Base-by-base conservation (phyloP, 2,113 vertebrate genomes). In the Isichthys henryi region DNA sequence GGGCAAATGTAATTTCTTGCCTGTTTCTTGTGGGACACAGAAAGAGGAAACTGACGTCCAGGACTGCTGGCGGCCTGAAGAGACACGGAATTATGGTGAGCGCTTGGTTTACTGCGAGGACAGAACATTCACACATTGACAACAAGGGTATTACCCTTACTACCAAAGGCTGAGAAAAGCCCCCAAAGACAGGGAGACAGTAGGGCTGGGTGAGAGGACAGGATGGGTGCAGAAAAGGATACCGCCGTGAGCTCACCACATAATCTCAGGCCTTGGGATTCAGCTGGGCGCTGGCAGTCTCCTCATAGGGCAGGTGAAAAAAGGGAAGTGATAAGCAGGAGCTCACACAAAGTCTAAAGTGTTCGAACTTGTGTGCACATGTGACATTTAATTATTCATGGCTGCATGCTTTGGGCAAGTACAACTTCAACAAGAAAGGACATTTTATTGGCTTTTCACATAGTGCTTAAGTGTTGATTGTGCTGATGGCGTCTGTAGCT, bases 41-140 rank as follows among this genome's bases (percentile, higher is more conserved):
- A 96, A 94, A 80, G 96, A 58, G 13, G 96, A 95, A 93, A 97
- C 92, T 88, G 97, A 97, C 77, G 97, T 95, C 97, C 97, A 97
- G 90, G 97, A 96, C 91, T 95, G 95, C 92, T 96, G 95, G 86
- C 90, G 94, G 92, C 96, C 97, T 97, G 94, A 92, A 94, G n/a
- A 46, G 53, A 45, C 39, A 6, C 23, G 13, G 92, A 84, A 88
- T 45, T 80, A 88, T 58, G 88, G 13, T 80, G 27, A 91, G 83
- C 10, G 23, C n/a, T 86, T 31, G 80, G 43, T 11, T 45, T 23
- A 45, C 39, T 8, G 39, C 5, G 1, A 84, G 21, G 43, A 84
- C 80, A 19, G 11, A 8, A 48, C 35, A 77, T 21, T 48, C 85
- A 87, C 82, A n/a, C 10, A 23, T 43, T 27, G 17, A 46, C 19